Base-by-base conservation (phyloP, 92 coral and sea anemone genomes). In the Phenganax marumi region DNA sequence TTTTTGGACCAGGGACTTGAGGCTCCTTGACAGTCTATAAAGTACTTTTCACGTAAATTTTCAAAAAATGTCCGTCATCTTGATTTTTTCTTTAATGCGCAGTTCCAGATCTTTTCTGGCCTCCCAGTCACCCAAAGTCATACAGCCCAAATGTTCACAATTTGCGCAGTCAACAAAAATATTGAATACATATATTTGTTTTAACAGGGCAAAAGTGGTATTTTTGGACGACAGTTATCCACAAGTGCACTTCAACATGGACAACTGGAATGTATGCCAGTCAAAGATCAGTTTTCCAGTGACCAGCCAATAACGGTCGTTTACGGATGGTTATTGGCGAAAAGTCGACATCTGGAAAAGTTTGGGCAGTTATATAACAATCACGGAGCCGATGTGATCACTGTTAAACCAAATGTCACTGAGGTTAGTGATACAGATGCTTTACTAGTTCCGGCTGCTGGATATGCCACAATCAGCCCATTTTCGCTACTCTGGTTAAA, bases 241-340 rank as follows among this genome's bases (percentile, higher is more conserved):
- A 76, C 68, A 7, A 76, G 52, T n/a, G 54, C 51, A 3, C 21
- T 12, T 56, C 68, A 50, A 56, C 6, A 14, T 76, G 81, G 51
- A 43, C 51, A 33, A 55, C 11, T 76, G 0, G 81, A 76, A 76
- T 68, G 65, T 46, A 25, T 56, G 22, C 68, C 81, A 1, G 52
- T 24, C 12, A 24, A 56, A 49, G 33, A n/a, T 9, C 21, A 25
- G 68, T 76, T 66, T 50, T 66, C 72, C 19, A 58, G 72, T 13
- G 60, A 72, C 46, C 50, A 63, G 16, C 93, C 98, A 26, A 81
- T 94, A 57, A 97, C 89, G 14, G 95, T 94, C 58, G 77, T 94
- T 60, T 94, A 92, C 81, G 95, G 98, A 11, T 94, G 98, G 98
- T 86, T 94, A 56, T 50, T 92, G 49, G 98, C 97, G 12, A 94